These are phyloP conservation scores for Chalcosyrphus nemorum DNA, from an alignment of 2,888 invertebrate species.

Conservation along the genomic window DNA sequence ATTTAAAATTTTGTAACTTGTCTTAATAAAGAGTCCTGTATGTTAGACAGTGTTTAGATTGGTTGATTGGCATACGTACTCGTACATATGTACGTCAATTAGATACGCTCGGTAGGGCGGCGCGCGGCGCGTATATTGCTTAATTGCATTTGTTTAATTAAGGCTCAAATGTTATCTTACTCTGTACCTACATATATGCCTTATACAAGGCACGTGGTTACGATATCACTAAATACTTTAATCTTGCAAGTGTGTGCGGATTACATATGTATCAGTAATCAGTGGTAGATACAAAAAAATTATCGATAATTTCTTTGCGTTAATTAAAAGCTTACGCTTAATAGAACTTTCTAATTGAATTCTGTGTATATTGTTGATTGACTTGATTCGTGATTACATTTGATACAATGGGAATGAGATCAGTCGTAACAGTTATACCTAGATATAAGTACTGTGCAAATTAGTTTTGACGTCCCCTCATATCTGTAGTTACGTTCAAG, in stretches of 20 bases:
- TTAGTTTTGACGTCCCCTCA: neutral
- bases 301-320: neutral
- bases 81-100: neutral
- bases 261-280: neutral
- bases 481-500: neutral
- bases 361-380: neutral
- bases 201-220: neutral
- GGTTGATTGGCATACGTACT: neutral
- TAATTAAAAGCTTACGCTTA: neutral
- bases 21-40: neutral
- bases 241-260: neutral
- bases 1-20: neutral
- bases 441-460: neutral
- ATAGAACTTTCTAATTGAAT: neutral
- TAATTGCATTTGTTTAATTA: neutral
- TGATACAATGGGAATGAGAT: neutral
- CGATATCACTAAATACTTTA: neutral
- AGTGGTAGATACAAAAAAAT: neutral
- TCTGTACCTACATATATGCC: no score
- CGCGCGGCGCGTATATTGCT: neutral
- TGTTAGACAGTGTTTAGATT: neutral
- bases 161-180: conserved; percentile 11
- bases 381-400: neutral
- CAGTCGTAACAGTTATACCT: neutral
- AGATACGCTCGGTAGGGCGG: neutral